A percentile compares a stretch with the other conserved stretches of the same genome.
phyloP scores from a whole-genome alignment of 2,888 invertebrate species.

The Eristalis arbustorum region DNA sequence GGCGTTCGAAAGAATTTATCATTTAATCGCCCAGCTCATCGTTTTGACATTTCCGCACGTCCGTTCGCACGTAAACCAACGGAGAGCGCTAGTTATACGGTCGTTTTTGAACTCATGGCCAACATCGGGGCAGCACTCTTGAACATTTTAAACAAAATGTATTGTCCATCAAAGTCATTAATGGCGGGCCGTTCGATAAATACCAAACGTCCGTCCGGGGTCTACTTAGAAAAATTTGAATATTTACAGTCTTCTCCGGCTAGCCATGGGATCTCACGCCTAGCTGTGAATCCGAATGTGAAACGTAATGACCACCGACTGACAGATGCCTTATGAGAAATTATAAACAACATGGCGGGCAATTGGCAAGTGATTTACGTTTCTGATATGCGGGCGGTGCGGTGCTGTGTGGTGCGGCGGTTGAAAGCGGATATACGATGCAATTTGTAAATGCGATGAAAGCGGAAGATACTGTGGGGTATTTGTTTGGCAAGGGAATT shows the following conservation, averaged over 20 bases:
- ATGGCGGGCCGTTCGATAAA: constrained; percentile 32
- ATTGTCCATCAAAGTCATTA: constrained; percentile 49
- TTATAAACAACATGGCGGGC: constrained; percentile 36
- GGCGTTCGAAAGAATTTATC: not conserved
- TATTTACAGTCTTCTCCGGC: constrained; percentile 38
- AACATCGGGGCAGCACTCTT: not conserved
- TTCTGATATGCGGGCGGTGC: not conserved
- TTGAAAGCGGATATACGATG: not conserved
- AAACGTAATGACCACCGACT: constrained; percentile 33
- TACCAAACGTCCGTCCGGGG: constrained; percentile 12
- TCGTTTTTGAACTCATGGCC: constrained; percentile 11
- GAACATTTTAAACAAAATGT: constrained; percentile 40
- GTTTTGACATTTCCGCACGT: constrained; percentile 12
- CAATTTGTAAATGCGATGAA: not conserved
- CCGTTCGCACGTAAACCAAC: constrained; percentile 15
- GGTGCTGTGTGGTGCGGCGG: too few relatives aligned
- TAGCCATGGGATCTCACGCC: constrained; percentile 41
- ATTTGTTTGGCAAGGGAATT: not conserved
- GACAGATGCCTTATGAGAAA: constrained; percentile 35
- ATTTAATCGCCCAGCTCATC: not conserved
- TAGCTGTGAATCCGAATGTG: constrained; percentile 41
- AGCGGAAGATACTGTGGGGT: not conserved
- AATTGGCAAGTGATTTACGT: not conserved
- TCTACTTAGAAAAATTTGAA: constrained; percentile 42
- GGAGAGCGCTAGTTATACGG: constrained; percentile 5